Evolutionary conservation across 2,888 invertebrate species (phyloP).

Genomic region (Poecilobothrus nobilitatus): DNA sequence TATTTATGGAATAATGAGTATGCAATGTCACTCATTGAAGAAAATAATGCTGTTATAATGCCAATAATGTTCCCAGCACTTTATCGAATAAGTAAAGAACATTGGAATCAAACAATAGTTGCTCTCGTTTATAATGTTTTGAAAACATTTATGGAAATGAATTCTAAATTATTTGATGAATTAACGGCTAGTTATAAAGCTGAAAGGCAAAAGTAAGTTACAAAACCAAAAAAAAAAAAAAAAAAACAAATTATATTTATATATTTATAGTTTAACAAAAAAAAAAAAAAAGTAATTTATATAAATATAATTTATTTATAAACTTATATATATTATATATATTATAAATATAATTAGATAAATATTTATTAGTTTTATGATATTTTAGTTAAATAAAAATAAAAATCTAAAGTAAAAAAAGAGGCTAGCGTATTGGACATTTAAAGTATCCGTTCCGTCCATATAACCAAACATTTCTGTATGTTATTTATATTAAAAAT

Average conservation of each 20-base stretch:
- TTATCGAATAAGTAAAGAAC: constrained; percentile 88
- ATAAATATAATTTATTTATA: too few species aligned
- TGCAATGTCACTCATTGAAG: constrained; percentile 88
- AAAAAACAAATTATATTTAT: background rate
- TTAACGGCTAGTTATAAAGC: constrained; percentile 97
- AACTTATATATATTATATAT: background rate
- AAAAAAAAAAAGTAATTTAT: background rate
- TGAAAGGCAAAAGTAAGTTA: constrained; percentile 92
- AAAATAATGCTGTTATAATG: constrained; percentile 86
- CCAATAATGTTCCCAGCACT: constrained; percentile 93
- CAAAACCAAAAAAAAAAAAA: background rate
- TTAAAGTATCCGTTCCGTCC: constrained; percentile 3
- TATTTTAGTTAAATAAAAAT: background rate
- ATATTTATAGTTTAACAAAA: background rate
- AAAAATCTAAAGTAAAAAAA: background rate
- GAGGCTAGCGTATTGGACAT: constrained; percentile 6
- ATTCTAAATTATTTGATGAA: constrained; percentile 89
- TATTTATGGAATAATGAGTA: constrained; percentile 97
- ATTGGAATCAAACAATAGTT: constrained; percentile 94
- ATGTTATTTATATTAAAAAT: constrained; percentile 3
- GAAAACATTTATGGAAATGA: constrained; percentile 97
- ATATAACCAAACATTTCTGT: constrained; percentile 3
- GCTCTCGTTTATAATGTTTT: constrained; percentile 92
- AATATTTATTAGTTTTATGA: constrained; percentile 4
- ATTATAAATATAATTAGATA: background rate